Evolutionary conservation across 2,888 invertebrate genomes (phyloP).

Genomic region (Leptogaster cylindrica): DNA sequence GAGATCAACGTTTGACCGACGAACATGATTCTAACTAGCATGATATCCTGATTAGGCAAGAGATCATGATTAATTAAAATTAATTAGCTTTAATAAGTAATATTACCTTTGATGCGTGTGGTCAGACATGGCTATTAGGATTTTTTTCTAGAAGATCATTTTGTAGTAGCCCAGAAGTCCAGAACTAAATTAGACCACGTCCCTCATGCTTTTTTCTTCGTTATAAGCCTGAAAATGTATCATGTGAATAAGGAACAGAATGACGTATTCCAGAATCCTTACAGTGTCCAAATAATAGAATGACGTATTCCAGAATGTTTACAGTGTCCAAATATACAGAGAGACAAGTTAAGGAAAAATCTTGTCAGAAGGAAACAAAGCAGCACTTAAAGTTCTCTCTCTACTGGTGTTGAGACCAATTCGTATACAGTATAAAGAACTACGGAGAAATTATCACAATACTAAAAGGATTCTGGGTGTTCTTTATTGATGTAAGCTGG

Average conservation of each 20-base stretch:
- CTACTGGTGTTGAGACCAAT: neutral
- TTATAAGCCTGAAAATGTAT: neutral
- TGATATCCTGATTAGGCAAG: neutral
- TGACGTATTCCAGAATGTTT: too few species aligned
- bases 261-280: neutral
- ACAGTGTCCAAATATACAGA: too few species aligned
- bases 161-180: neutral
- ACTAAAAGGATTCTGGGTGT: neutral
- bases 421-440: neutral
- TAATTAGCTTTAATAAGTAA: slow-evolving; percentile 19
- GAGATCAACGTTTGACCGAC: too few species aligned
- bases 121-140: neutral
- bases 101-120: slow-evolving; percentile 2
- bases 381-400: neutral
- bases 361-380: neutral
- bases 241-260: neutral
- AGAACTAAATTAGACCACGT: neutral
- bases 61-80: slow-evolving; percentile 21
- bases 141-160: neutral
- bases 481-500: neutral
- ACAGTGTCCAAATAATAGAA: neutral
- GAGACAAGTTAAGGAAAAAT: neutral
- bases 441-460: neutral
- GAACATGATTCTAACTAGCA: neutral
- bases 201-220: neutral